Evolutionary conservation across 2,797 vertebrate species (phyloP).

Genomic region (Odontamblyopus rebecca): DNA sequence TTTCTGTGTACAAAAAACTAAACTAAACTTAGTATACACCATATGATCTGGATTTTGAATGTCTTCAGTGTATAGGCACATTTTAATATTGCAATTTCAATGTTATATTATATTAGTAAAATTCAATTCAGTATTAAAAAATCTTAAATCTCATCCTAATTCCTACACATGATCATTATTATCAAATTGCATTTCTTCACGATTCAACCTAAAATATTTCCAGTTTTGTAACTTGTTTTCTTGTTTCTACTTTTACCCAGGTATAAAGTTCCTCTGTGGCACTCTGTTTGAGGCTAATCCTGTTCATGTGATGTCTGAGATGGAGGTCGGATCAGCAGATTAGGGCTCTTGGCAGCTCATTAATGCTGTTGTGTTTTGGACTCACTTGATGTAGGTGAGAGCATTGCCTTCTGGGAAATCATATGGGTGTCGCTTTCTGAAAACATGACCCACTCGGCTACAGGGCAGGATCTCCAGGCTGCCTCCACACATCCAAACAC

Average conservation of each 20-base stretch:
- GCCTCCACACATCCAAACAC: conserved; percentile 98
- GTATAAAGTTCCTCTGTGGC: not conserved
- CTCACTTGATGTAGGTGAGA: conserved; percentile 96
- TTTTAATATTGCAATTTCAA: too few species aligned
- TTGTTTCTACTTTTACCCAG: conserved; percentile 8
- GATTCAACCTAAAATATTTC: not conserved
- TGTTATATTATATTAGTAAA: too few species aligned
- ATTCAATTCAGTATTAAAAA: too few species aligned
- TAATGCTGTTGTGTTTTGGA: conserved; percentile 3
- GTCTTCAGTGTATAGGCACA: too few species aligned
- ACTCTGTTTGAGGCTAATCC: conserved; percentile 3
- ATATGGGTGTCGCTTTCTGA: conserved; percentile 96
- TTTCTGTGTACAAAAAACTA: too few species aligned
- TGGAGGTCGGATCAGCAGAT: conserved; percentile 9
- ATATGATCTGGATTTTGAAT: too few species aligned
- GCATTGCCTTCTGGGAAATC: conserved; percentile 98
- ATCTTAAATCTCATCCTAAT: too few species aligned
- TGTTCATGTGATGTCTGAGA: conserved; percentile 18
- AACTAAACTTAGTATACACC: too few species aligned
- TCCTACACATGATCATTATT: not conserved
- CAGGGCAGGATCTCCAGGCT: conserved; percentile 98
- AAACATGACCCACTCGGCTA: conserved; percentile 96
- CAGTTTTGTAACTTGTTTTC: conserved; percentile 4
- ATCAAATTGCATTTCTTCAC: not conserved
- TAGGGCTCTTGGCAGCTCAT: conserved; percentile 6